phyloP scores from a whole-genome alignment of 2,113 vertebrate species.

The Lonchura striata region DNA sequence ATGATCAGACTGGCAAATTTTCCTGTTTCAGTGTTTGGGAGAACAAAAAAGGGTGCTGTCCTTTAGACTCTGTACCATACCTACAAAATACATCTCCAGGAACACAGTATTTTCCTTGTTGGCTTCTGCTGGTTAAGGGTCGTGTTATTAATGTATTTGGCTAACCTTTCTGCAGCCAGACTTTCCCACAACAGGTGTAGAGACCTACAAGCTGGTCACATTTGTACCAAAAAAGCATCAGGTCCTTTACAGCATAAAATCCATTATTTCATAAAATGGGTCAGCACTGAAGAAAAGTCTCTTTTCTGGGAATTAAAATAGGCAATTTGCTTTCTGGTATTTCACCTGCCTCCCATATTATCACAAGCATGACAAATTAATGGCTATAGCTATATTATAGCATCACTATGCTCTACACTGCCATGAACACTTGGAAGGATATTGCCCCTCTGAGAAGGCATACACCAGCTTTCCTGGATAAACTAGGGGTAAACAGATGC shows the following conservation, averaged over 20 bases:
- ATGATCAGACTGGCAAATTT: background rate
- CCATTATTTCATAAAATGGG: background rate
- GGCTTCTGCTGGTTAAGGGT: background rate
- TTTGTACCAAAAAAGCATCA: background rate
- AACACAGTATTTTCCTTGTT: background rate
- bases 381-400: background rate
- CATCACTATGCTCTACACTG: constrained; percentile 5
- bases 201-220: background rate
- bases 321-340: background rate
- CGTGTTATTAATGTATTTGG: background rate
- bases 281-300: background rate
- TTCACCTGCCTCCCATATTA: background rate
- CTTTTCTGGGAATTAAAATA: background rate
- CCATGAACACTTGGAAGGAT: background rate
- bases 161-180: background rate
- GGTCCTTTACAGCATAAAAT: background rate
- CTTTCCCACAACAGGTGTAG: background rate
- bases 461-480: background rate
- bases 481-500: background rate
- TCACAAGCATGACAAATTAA: background rate
- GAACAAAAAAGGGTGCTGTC: background rate
- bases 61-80: background rate
- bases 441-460: constrained; percentile 28
- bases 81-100: background rate
- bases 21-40: background rate